Evolutionary conservation across 2,113 vertebrate species (phyloP), one percentile per base, ranked within the genome.

Genomic region (Boulengeromyrus knoepffleri): DNA sequence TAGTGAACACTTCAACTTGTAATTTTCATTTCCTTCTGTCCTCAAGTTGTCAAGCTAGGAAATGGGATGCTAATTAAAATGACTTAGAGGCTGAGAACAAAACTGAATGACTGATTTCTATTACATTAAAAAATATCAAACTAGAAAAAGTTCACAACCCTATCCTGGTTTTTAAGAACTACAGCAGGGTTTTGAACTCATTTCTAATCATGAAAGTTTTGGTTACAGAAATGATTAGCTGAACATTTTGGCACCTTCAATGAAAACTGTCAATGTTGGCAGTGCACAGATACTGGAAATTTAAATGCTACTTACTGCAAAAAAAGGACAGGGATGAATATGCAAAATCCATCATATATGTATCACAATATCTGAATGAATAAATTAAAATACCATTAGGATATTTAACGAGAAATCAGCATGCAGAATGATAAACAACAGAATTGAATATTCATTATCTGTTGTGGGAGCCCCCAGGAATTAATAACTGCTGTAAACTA

Each of bases 401-500:
- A 13, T 53, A 87, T 52, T 17, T 87, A 52, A 56, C 0, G 6
- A 56, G 85, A 52, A 49, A 87, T 52, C 27, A 53, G 47, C n/a
- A 87, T 13, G n/a, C 1, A 31, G 49, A 50, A 86, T 45, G 45
- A 27, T 86, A 86, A 86, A 27, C 91, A 39, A 39, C 45, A 46
- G 15, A 84, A 46, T 2, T 90, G 85, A 89, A 89, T 93, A 94
- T 94, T 94, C 94, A 95, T 94, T 94, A 96, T 92, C 94, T 94
- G 95, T 95, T 92, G 89, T 24, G 77, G 91, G 91, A 93, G 93
- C 94, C 95, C 94, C 92, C 91, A 94, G 95, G 96, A 95, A 95
- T 96, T 95, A 96, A 95, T 94, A 95, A 93, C 93, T 94, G 94
- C 92, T 90, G 92, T 94, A 95, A 94, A 95, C 93, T 94, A 93